phyloP scores from a whole-genome alignment of 2,888 invertebrate species.

The Parnassius orleans region DNA sequence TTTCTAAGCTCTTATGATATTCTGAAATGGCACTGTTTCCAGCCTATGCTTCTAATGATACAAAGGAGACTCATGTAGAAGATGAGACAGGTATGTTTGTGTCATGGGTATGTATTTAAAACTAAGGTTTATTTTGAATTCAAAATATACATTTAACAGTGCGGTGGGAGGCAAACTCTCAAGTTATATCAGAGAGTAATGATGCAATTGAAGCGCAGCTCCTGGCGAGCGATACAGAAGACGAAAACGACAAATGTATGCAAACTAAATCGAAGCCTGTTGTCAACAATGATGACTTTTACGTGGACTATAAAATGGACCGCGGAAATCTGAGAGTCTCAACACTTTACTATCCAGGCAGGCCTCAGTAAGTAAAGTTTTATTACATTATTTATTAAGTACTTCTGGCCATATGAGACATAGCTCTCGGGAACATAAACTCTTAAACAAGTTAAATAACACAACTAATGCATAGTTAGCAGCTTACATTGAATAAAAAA shows the following conservation, averaged over 20 bases:
- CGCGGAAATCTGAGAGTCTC: conserved; percentile 80
- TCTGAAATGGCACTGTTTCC: conserved; percentile 37
- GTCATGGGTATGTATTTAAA: too few species aligned
- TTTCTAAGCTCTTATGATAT: too few species aligned
- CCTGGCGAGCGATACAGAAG: conserved; percentile 56
- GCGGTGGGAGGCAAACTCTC: conserved; percentile 17
- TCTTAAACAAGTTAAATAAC: too few species aligned
- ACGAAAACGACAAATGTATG: conserved; percentile 26
- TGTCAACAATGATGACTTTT: conserved; percentile 65
- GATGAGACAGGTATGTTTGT: conserved; percentile 26
- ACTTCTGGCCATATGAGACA: neutral
- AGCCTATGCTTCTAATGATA: conserved; percentile 30
- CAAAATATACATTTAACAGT: conserved; percentile 17
- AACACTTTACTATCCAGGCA: conserved; percentile 83
- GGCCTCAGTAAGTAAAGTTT: conserved; percentile 77
- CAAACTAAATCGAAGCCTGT: conserved; percentile 4
- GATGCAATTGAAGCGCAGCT: conserved; percentile 45
- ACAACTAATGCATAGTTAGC: too few species aligned
- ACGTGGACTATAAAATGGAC: conserved; percentile 80
- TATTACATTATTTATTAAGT: neutral
- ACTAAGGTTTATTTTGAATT: neutral
- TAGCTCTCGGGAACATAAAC: too few species aligned
- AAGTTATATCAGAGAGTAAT: conserved; percentile 27
- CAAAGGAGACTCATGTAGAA: conserved; percentile 11
- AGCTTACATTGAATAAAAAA: too few species aligned